Percentiles rank a stretch among this genome's conserved stretches.
Conservation (phyloP, 2,113 vertebrate genomes). For the Catharus fuscescens region DNA sequence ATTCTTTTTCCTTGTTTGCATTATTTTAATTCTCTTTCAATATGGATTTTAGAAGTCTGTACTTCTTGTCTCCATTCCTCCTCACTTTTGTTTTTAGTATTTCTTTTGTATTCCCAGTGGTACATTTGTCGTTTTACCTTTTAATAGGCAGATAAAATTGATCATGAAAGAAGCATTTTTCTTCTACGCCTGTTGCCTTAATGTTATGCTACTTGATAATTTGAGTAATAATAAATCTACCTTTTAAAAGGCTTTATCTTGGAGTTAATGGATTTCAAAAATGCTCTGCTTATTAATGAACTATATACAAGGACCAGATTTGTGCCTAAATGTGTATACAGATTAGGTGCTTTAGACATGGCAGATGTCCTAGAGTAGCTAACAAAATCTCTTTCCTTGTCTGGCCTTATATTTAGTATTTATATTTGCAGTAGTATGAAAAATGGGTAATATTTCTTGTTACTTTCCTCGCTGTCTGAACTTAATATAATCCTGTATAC, state of each 20-base stretch:
- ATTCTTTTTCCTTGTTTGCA: not conserved
- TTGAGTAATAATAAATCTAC: slow-evolving; percentile 11
- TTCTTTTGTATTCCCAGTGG: not conserved
- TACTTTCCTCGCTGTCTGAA: no score
- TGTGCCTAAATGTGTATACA: slow-evolving; percentile 10
- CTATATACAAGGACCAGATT: slow-evolving; percentile 22
- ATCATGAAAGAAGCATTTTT: not conserved
- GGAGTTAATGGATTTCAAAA: slow-evolving; percentile 40
- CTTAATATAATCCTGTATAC: no score
- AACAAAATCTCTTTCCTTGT: not conserved
- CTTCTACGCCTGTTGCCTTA: not conserved
- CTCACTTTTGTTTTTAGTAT: not conserved
- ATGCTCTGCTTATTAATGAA: slow-evolving; percentile 40
- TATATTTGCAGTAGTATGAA: not conserved
- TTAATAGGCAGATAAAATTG: not conserved
- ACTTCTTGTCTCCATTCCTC: not conserved
- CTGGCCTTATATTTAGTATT: not conserved
- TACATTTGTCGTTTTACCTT: not conserved
- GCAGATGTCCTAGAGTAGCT: slow-evolving; percentile 31
- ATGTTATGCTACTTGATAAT: not conserved
- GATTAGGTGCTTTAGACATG: slow-evolving; percentile 17
- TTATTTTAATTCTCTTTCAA: not conserved
- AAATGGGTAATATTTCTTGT: not conserved
- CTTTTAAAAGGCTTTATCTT: slow-evolving; percentile 21
- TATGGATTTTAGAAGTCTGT: not conserved